Base-by-base conservation (phyloP, 2,113 vertebrate species). In the Peromyscus californicus region DNA sequence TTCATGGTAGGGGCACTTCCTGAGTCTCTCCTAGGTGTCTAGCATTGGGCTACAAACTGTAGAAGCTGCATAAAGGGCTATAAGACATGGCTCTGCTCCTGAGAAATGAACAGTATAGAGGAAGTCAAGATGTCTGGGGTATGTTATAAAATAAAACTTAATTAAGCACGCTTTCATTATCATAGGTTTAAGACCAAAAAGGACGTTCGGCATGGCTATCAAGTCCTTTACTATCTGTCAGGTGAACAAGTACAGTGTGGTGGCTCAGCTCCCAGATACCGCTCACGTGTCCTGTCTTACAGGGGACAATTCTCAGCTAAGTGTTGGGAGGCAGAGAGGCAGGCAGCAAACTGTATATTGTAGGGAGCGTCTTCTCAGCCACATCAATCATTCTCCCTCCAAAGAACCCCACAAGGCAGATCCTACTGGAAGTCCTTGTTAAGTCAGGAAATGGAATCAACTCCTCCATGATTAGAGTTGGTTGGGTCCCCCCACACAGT, bases 141-240 rank as follows among this genome's bases (percentile, higher is more conserved):
- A 39, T 78, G 61, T n/a, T 69, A 80, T 21, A 94, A 75, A 94
- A 86, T 21, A 90, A 86, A 39, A 42, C n/a, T 7, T 67, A 93
- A 45, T 75, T 69, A 72, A 90, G 80, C 78, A 22, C 17, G 57
- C 91, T 75, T 76, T 85, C 26, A 74, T 76, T 90, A 87, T 90
- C 79, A 42, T 22, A 54, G 70, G 31, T 59, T 96, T 90, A 21
- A 16, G 54, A 78, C 16, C 26, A 89, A 91, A n/a, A 74, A 86
- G 51, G 65, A 69, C 48, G 42, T 84, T 65, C 87, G 79, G 72
- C 22, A 48, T 31, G 76, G 16, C 36, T 72, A 36, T 57, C 65
- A 98, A 76, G 15, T 19, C 3, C 16, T 84, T 96, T 89, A 26
- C 51, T 93, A 11, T 51, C 51, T 48, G 76, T 70, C 51, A 95